phyloP scores from a whole-genome alignment of 2,113 vertebrate species.

The Protomyctophum bolini region DNA sequence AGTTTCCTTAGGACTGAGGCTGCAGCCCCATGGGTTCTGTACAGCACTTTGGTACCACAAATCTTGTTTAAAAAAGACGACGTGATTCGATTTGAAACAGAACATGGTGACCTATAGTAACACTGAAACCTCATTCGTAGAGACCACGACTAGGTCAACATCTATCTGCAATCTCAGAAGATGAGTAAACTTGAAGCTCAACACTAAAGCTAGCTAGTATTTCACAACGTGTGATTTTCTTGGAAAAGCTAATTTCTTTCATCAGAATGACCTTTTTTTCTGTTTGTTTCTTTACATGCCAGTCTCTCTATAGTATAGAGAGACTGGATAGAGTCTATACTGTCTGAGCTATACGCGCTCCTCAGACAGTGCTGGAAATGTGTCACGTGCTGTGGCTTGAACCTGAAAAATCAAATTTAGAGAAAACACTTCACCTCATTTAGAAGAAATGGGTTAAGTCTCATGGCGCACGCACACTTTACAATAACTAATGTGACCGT shows the following conservation, averaged over 20 bases:
- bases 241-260: conserved; percentile 45
- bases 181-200: no score
- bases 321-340: no score
- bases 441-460: conserved; percentile 56
- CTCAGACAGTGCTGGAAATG: conserved; percentile 40
- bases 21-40: no score
- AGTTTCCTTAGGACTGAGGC: no score
- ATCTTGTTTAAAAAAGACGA: no score
- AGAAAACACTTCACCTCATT: conserved; percentile 44
- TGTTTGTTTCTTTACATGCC: not conserved
- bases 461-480: not conserved
- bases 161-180: no score
- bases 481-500: conserved; percentile 40
- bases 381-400: conserved; percentile 39
- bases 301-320: no score
- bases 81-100: no score
- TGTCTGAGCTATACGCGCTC: not conserved
- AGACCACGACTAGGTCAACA: no score
- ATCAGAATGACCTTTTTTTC: conserved; percentile 25
- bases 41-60: no score
- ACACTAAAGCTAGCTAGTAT: not conserved
- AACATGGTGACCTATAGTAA: no score
- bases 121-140: no score
- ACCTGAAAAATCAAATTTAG: conserved; percentile 28
- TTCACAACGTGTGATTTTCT: conserved; percentile 25